Percentiles rank a stretch among this genome's conserved stretches.
These are phyloP conservation scores for Luidia sarsii DNA, from an alignment of 53 echinoderm and acorn worm species.

Conservation along the genomic window DNA sequence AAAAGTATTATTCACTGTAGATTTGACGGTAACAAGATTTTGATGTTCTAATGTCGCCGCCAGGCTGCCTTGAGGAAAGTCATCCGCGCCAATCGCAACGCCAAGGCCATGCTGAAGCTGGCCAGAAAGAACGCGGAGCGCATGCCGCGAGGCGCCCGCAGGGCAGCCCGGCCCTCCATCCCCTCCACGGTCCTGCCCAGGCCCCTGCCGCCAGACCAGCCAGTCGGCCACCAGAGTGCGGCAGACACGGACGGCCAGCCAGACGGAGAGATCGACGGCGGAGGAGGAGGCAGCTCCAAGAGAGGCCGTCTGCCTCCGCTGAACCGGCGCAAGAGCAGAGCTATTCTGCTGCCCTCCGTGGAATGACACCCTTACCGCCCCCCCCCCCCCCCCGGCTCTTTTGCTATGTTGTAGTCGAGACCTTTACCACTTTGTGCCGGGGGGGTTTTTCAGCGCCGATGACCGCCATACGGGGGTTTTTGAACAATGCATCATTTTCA, in stretches of 20 bases:
- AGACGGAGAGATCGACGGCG: neutral
- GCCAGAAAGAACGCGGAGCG: constrained; percentile 18
- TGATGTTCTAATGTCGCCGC: too few species aligned
- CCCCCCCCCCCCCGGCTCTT: too few species aligned
- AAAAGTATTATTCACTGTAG: too few species aligned
- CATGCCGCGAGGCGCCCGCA: constrained; percentile 14
- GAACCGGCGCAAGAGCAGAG: constrained; percentile 13
- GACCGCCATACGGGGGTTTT: too few species aligned
- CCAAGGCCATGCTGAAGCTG: neutral
- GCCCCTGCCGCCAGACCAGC: neutral
- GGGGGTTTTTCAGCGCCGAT: too few species aligned
- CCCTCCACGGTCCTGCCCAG: neutral
- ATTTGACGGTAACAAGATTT: too few species aligned
- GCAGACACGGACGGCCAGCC: neutral
- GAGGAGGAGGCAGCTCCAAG: neutral
- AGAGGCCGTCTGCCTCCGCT: constrained; percentile 4
- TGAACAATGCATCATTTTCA: too few species aligned
- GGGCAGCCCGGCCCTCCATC: neutral
- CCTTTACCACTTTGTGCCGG: too few species aligned
- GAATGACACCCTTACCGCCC: too few species aligned
- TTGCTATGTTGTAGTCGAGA: too few species aligned
- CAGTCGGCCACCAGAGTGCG: too few species aligned
- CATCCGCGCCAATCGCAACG: constrained; percentile 19
- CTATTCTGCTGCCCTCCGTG: constrained; percentile 22
- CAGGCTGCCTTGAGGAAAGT: constrained; percentile 31